Evolutionary conservation across 53 echinoderm and acorn worm species (phyloP).

Genomic region (Crossaster papposus): DNA sequence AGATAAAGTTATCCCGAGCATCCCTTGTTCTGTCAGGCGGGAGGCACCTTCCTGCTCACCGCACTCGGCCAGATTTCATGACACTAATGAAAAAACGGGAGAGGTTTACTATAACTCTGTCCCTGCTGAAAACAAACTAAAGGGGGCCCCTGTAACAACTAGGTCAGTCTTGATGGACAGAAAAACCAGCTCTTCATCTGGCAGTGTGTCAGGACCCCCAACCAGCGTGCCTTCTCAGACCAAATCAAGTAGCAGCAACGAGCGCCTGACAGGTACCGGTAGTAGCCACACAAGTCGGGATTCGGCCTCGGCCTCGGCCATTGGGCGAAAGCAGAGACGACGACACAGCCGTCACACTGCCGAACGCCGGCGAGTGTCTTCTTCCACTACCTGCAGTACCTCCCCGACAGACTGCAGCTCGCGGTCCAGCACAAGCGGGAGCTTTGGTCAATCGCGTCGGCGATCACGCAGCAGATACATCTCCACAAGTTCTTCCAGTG

Average conservation of each 20-base stretch:
- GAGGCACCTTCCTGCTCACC: slow-evolving; percentile 5
- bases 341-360: slow-evolving; percentile 68
- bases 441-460: slow-evolving; percentile 41
- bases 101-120: slow-evolving; percentile 13
- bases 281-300: slow-evolving; percentile 78
- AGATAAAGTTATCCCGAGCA: slow-evolving; percentile 40
- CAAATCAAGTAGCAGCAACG: slow-evolving; percentile 72
- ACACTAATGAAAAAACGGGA: slow-evolving; percentile 21
- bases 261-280: slow-evolving; percentile 69
- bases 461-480: slow-evolving; percentile 64
- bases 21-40: slow-evolving; percentile 47
- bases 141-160: not conserved
- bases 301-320: slow-evolving; percentile 69
- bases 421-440: slow-evolving; percentile 62
- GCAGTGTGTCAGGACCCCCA: slow-evolving; percentile 51
- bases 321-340: slow-evolving; percentile 59
- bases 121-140: not conserved
- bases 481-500: slow-evolving; percentile 79
- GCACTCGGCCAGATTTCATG: not conserved
- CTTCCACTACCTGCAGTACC: slow-evolving; percentile 76
- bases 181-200: slow-evolving; percentile 50
- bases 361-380: slow-evolving; percentile 57
- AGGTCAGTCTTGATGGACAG: slow-evolving; percentile 44
- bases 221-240: slow-evolving; percentile 60
- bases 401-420: slow-evolving; percentile 79